Evolutionary conservation across 2,113 vertebrate genomes (phyloP).

Genomic region (Caranx melampygus): DNA sequence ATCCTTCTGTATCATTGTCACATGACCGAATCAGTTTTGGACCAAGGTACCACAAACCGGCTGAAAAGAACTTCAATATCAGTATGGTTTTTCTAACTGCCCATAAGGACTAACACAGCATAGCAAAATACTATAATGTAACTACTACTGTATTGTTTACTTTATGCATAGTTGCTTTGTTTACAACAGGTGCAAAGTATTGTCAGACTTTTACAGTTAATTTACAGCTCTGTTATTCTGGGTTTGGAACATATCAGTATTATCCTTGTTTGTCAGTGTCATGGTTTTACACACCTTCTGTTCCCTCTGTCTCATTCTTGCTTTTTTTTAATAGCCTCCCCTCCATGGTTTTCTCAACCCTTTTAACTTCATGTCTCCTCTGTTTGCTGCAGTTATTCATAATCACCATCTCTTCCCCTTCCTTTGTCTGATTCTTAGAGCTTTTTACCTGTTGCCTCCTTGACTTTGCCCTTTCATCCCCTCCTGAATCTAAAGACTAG

Average conservation of each 20-base stretch:
- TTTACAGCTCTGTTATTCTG: constrained; percentile 41
- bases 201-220: constrained; percentile 35
- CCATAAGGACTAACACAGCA: constrained; percentile 75
- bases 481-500: background rate
- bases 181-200: constrained; percentile 62
- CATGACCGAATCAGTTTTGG: constrained; percentile 4
- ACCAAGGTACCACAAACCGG: background rate
- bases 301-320: background rate
- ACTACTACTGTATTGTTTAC: constrained; percentile 84
- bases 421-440: background rate
- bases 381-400: background rate
- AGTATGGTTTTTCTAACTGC: constrained; percentile 43
- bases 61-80: constrained; percentile 40
- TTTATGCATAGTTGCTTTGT: constrained; percentile 71
- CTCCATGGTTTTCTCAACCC: background rate
- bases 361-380: background rate
- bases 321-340: background rate
- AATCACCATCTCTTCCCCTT: background rate
- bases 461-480: background rate
- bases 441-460: background rate
- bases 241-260: constrained; percentile 54
- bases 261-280: constrained; percentile 16
- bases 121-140: constrained; percentile 75
- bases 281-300: background rate
- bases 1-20: constrained; percentile 13